phyloP scores from a whole-genome alignment of 2,113 vertebrate species.

The Corvus moneduloides region DNA sequence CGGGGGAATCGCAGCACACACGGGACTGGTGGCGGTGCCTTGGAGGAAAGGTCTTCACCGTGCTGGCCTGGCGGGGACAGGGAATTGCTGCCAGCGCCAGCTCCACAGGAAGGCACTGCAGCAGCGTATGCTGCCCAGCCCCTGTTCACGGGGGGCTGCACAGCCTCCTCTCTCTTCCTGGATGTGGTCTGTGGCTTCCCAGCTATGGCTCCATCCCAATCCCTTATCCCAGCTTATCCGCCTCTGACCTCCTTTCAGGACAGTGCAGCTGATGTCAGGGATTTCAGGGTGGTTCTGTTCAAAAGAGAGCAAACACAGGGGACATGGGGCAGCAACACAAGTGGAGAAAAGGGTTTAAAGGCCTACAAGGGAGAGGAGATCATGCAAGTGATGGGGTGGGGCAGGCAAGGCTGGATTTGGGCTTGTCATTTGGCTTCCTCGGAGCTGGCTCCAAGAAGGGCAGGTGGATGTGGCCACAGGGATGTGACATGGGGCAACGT shows the following conservation, averaged over 20 bases:
- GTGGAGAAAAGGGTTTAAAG: not conserved
- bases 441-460: not conserved
- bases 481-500: not conserved
- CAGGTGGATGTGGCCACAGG: not conserved
- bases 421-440: not conserved
- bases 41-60: not conserved
- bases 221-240: conserved; percentile 63
- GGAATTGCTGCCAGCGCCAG: not conserved
- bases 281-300: not conserved
- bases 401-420: not conserved
- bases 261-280: not conserved
- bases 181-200: not conserved
- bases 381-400: not conserved
- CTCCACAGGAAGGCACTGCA: not conserved
- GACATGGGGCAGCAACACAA: not conserved
- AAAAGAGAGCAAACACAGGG: not conserved
- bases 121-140: not conserved
- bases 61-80: not conserved
- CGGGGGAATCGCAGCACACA: not conserved
- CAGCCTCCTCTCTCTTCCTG: not conserved
- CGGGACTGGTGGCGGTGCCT: not conserved
- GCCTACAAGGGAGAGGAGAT: not conserved
- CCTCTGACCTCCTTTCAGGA: conserved; percentile 64
- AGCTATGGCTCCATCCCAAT: not conserved
- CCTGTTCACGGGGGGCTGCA: not conserved